Evolutionary conservation across 2,888 invertebrate species (phyloP).

Genomic region (Aelia acuminata): DNA sequence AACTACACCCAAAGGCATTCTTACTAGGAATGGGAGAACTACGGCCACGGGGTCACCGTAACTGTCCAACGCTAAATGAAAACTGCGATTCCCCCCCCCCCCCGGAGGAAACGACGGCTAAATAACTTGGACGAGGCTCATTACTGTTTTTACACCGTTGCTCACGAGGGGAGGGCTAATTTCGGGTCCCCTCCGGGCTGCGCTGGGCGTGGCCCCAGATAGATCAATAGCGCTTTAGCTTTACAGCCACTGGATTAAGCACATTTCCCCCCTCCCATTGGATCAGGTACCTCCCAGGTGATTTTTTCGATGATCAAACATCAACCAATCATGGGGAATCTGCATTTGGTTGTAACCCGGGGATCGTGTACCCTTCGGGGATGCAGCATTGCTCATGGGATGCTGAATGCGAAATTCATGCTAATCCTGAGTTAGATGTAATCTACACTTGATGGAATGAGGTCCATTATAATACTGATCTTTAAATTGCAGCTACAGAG

Average conservation of each 20-base stretch:
- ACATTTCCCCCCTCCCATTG: constrained; percentile 18
- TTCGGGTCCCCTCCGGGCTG: constrained; percentile 28
- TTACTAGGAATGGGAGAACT: background rate
- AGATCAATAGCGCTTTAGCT: constrained; percentile 55
- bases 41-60: background rate
- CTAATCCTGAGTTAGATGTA: background rate
- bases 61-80: constrained; percentile 28
- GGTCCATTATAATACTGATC: background rate
- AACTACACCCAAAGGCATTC: background rate
- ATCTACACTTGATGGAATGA: background rate
- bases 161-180: constrained; percentile 50
- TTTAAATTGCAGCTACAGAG: too few species aligned
- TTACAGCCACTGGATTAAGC: constrained; percentile 52
- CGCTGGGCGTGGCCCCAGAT: constrained; percentile 51
- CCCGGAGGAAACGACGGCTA: background rate
- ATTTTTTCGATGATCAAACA: constrained; percentile 10
- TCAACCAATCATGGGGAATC: constrained; percentile 13
- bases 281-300: constrained; percentile 28
- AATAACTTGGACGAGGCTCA: constrained; percentile 45
- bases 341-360: background rate
- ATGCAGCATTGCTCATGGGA: background rate
- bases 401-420: background rate
- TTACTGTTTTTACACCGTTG: constrained; percentile 43
- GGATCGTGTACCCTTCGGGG: background rate
- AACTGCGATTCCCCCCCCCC: constrained; percentile 13